phyloP scores from a whole-genome alignment of 2,113 vertebrate genomes.

The Amphilophus citrinellus region DNA sequence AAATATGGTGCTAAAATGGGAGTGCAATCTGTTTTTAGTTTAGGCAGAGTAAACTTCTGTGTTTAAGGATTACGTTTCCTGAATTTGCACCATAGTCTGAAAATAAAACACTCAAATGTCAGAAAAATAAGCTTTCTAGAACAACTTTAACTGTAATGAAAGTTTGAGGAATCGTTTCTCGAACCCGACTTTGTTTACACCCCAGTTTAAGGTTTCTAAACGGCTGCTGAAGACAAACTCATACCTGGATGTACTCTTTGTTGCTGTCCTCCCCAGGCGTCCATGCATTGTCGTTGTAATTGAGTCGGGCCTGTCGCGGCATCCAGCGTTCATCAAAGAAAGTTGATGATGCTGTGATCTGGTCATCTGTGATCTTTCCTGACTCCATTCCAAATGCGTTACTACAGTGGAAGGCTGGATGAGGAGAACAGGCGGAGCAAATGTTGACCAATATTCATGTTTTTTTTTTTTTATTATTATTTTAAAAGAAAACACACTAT shows the following conservation, averaged over 20 bases:
- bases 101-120: background rate
- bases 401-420: constrained; percentile 93
- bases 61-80: background rate
- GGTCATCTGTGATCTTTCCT: constrained; percentile 92
- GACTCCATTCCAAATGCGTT: constrained; percentile 95
- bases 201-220: rapidly evolving
- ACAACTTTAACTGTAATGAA: background rate
- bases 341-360: constrained; percentile 92
- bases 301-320: constrained; percentile 93
- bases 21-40: constrained; percentile 26
- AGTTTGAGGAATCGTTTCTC: background rate
- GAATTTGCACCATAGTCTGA: background rate
- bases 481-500: background rate
- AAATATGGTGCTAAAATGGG: constrained; percentile 21
- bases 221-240: background rate
- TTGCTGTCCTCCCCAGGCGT: constrained; percentile 94
- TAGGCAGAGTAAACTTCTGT: background rate
- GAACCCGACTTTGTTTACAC: background rate
- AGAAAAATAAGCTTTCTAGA: background rate
- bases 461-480: background rate
- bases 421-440: background rate
- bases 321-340: constrained; percentile 91
- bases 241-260: constrained; percentile 96
- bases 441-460: background rate
- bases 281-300: constrained; percentile 95